These are phyloP conservation scores for Girardinus metallicus DNA, from an alignment of 2,797 vertebrate genomes.

Conservation along the genomic window DNA sequence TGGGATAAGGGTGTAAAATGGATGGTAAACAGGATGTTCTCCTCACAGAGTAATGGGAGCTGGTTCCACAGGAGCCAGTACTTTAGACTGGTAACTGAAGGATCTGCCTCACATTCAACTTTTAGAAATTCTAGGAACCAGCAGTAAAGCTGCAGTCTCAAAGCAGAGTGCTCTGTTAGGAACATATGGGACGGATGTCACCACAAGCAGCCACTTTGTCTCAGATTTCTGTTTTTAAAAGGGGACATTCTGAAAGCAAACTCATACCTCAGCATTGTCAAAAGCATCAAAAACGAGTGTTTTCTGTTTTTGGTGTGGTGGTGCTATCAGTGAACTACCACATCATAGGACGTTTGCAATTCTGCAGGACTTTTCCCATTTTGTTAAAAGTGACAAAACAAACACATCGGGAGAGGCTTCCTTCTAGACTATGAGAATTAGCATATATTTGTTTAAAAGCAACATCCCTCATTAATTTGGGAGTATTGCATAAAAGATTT, in stretches of 20 bases:
- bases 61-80: too few relatives aligned
- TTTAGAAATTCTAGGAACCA: too few relatives aligned
- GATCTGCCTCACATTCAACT: too few relatives aligned
- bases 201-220: not conserved
- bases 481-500: not conserved
- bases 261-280: not conserved
- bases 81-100: too few relatives aligned
- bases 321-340: not conserved
- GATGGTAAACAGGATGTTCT: too few relatives aligned
- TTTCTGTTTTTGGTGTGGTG: not conserved
- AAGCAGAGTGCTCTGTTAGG: too few relatives aligned
- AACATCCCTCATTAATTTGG: not conserved
- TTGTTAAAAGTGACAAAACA: not conserved
- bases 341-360: not conserved
- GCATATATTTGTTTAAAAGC: not conserved
- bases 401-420: not conserved
- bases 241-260: not conserved
- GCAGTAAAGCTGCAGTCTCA: too few relatives aligned
- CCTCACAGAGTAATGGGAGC: too few relatives aligned
- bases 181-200: too few relatives aligned
- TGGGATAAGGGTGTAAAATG: too few relatives aligned
- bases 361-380: not conserved
- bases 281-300: too few relatives aligned
- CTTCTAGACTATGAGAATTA: too few relatives aligned
- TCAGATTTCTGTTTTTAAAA: not conserved